Evolutionary conservation across 2,113 vertebrate genomes (phyloP), one percentile per base, ranked within the genome.

Genomic region (Plotosus lineatus): DNA sequence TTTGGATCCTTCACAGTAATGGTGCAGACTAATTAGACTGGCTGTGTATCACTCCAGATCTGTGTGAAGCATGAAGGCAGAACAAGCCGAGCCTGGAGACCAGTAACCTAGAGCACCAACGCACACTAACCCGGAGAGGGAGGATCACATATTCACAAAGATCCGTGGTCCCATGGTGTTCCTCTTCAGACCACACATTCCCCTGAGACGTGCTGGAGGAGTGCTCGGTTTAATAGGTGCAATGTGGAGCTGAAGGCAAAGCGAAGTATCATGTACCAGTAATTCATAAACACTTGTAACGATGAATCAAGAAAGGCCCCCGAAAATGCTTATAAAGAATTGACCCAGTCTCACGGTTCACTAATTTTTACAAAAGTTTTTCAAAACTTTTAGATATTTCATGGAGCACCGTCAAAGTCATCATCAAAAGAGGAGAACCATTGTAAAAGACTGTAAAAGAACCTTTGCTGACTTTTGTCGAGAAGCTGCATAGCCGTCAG

Each of bases 41-140:
- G 73, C 58, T 78, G 61, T 73, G 55, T 66, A 66, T 66, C 72
- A 44, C 19, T 44, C 48, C 36, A 28, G 58, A 42, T 42, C 12
- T 31, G 40, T 81, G 80, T 55, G 46, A 26, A 23, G 33, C 31
- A 81, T 19, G 36, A n/a, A 66, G 76, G 76, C 48, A 28, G 21
- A 23, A 44, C 23, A 79, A 28, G 44, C 11, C 6, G 71, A 65
- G 36, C 60, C 72, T 72, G 65, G 84, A 85, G 84, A 81, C 78
- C 66, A 15, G 84, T 85, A 73, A 83, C 84, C 84, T 65, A 83
- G 84, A 40, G 65, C 63, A 78, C 26, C 21, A 66, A 48, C 60
- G 23, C 33, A 68, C 69, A 36, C 46, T 55, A 38, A 65, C 36
- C 33, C 44, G 38, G 60, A 75, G 38, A 76, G 40, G 28, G 58